Percentiles rank a stretch among this genome's conserved stretches.
These are phyloP conservation scores for Nudaria mundana DNA, from an alignment of 2,888 invertebrate genomes.

Conservation along the genomic window DNA sequence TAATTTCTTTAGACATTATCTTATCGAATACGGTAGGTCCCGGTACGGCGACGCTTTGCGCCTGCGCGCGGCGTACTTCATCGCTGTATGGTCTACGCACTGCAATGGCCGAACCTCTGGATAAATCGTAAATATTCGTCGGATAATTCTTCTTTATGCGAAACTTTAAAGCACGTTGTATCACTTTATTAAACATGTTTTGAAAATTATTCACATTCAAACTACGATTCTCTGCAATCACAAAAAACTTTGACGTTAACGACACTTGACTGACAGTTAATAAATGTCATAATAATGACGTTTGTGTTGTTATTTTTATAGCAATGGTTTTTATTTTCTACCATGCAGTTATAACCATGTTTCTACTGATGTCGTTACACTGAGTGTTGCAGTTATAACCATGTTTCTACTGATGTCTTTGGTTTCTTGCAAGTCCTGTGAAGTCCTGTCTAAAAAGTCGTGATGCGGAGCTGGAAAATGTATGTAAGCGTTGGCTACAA, in stretches of 20 bases:
- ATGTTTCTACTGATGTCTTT: too few relatives aligned
- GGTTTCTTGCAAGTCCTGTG: too few relatives aligned
- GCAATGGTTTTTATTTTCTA: too few relatives aligned
- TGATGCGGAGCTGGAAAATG: too few relatives aligned
- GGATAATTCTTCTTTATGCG: conserved; percentile 70
- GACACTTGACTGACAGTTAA: too few relatives aligned
- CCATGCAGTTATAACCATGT: too few relatives aligned
- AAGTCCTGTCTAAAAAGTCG: too few relatives aligned
- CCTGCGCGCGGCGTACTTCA: conserved; percentile 66
- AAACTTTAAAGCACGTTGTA: conserved; percentile 71
- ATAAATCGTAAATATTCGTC: conserved; percentile 71
- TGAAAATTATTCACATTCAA: conserved; percentile 25
- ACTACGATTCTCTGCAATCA: conserved; percentile 30
- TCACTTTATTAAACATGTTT: conserved; percentile 75
- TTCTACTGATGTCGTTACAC: too few relatives aligned
- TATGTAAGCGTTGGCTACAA: too few relatives aligned
- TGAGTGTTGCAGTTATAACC: too few relatives aligned
- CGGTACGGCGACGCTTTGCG: conserved; percentile 53
- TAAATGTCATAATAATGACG: too few relatives aligned
- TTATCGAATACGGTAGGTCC: conserved; percentile 86
- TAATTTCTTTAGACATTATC: conserved; percentile 88
- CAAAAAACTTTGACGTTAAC: conserved; percentile 18
- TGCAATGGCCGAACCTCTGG: conserved; percentile 64
- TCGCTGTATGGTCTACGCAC: conserved; percentile 65
- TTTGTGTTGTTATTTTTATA: too few relatives aligned